These are phyloP conservation scores for Canis aureus DNA, from an alignment of 2,113 vertebrate species.

Conservation along the genomic window DNA sequence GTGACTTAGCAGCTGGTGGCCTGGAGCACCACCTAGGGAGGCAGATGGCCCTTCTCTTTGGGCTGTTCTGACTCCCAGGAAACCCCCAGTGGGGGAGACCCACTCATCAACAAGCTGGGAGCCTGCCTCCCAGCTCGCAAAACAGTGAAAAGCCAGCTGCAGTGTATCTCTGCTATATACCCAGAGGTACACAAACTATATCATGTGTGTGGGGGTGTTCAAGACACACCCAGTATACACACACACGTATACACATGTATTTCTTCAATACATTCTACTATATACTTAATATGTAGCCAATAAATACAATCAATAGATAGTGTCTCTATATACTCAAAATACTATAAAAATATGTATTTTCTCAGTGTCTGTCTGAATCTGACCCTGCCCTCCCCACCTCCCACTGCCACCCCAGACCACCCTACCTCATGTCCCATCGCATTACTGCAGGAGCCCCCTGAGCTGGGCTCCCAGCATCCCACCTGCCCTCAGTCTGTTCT, in stretches of 20 bases:
- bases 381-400: background rate
- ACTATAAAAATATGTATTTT: background rate
- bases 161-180: fast-evolving
- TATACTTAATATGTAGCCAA: background rate
- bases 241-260: fast-evolving
- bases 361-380: background rate
- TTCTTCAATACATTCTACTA: background rate
- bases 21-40: background rate
- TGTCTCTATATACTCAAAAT: background rate
- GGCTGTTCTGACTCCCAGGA: background rate
- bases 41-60: background rate
- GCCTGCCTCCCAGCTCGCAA: background rate
- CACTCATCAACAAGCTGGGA: background rate
- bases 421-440: background rate
- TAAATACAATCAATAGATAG: background rate
- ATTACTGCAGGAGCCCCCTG: too few species aligned
- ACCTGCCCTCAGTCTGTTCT: background rate
- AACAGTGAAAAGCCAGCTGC: background rate
- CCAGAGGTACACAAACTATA: background rate
- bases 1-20: background rate
- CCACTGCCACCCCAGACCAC: background rate
- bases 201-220: background rate
- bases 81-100: background rate
- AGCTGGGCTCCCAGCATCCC: background rate
- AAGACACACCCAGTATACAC: too few species aligned